Base-by-base conservation (phyloP, 35 echinoderm and acorn worm genomes). In the Apostichopus parvimensis region DNA sequence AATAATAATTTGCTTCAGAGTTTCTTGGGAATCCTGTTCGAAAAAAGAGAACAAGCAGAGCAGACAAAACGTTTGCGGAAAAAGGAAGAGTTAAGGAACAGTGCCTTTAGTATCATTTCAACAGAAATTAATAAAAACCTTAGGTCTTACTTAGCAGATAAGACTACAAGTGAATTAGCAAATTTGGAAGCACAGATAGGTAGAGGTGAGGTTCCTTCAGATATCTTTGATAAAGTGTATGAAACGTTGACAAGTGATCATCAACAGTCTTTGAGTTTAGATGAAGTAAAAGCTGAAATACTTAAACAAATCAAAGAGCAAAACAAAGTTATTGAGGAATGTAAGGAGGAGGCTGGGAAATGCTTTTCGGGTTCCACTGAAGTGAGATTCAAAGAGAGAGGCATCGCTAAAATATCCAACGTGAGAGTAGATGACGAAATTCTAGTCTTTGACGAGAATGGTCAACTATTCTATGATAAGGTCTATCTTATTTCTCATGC, bases 51-150 rank as follows among this genome's bases (percentile, higher is more conserved):
- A 9, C 34, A 53, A 54, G 79, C 56, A 55, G 0, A 53, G 54
- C 9, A 56, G 79, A 10, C 28, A 9, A 82, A 82, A 53, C 9
- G 54, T 4, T 6, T 53, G n/a, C 45, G 18, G 17, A 80, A 14
- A 12, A 20, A 8, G 14, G 26, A 34, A 13, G 79, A 53, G 6
- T 18, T 54, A 82, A 4, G 52, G 54, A 82, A 53, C 55, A 82
- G 17, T 54, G 79, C 25, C 79, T 55, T 82, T 54, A 55, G 6
- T n/a, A 55, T 53, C 34, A 82, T 82, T 82, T 82, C 79, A 28
- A 14, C 8, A 55, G 18, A 53, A 28, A 54, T 82, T 18, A 55
- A 56, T 12, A 12, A 53, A 8, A 54, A 82, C 13, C 55, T 82
- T 15, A 54, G 56, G 6, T 17, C 12, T 56, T 82, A 82, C 18